Base-by-base conservation (phyloP, 2,797 vertebrate species). In the Ficedula albicollis region DNA sequence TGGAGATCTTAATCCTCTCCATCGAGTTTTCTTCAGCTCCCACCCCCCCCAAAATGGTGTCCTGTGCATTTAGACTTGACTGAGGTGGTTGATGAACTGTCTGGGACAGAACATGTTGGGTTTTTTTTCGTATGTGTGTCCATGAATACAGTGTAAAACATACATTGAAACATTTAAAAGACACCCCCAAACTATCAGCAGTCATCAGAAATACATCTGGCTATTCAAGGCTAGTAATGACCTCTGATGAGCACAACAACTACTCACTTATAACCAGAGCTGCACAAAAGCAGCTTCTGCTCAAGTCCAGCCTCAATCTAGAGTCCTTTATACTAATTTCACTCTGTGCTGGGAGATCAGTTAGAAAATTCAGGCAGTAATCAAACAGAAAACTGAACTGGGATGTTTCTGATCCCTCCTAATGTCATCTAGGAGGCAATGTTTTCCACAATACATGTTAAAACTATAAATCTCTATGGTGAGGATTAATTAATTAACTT, bases 1-100 rank as follows among this genome's bases (percentile, higher is more conserved):
- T 97, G 96, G 97, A 95, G 95, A 93, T 90, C 87, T 94, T 92
- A 97, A 97, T 95, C 90, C 89, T 85, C 90, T 84, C 41, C 87
- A 76, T 39, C 1, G 4, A 94, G 83, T 76, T 93, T 79, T 80
- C 90, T 74, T 72, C 62, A 74, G 41, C 29, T 63, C 26, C 55
- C 30, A 5, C 54, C 36, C 30, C 30, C 20, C 69, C 79, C 70
- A 87, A 82, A 93, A 93, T 17, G 23, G 55, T 91, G 90, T 79
- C 94, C 96, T 51, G 21, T 60, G 19, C 41, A 81, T 80, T 93
- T 62, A 75, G 56, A 49, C 67, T 73, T 78, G 41, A 77, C 62
- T 39, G 73, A 85, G 60, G 67, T 56, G 67, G 63, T 77, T 84
- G 67, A 0, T 13, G 75, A 95, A 36, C 16, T 77, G 25, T 14